These are phyloP conservation scores for Leucophenga montana DNA, from an alignment of 2,888 invertebrate genomes.

Conservation along the genomic window DNA sequence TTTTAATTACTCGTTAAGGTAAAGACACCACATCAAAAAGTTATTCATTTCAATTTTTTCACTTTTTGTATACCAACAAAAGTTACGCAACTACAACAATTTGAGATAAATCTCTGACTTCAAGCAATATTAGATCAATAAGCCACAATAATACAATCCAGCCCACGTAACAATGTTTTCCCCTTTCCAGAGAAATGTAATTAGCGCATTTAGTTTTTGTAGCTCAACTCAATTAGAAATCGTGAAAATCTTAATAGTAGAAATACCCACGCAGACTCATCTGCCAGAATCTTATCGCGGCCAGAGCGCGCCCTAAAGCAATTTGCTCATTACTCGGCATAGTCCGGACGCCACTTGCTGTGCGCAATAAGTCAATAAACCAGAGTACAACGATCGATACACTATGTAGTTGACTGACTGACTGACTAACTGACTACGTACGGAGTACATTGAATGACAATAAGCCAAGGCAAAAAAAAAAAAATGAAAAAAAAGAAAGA, in stretches of 20 bases:
- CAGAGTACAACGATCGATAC: conserved; percentile 8
- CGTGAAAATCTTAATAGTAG: neutral
- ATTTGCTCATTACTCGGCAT: neutral
- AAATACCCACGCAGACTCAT: conserved; percentile 1
- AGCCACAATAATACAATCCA: no score
- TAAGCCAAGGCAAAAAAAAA: conserved; percentile 41
- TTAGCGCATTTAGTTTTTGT: no score
- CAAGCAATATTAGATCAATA: no score
- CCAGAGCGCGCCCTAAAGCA: neutral
- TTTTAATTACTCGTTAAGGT: no score
- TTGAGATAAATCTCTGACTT: no score
- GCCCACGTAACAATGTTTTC: no score
- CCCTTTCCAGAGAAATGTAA: no score
- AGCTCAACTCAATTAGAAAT: no score
- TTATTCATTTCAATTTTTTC: no score
- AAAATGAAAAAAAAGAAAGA: conserved; percentile 46
- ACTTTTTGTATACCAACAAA: no score
- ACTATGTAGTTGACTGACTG: conserved; percentile 28
- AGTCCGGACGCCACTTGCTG: neutral
- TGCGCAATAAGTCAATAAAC: conserved; percentile 33
- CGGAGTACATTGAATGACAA: conserved; percentile 19
- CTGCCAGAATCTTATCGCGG: neutral
- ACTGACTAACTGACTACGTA: neutral
- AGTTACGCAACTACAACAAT: no score
- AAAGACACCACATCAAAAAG: no score